Percentiles rank a stretch among this genome's conserved stretches.
Evolutionary conservation across 2,113 vertebrate species (phyloP).

Genomic region (Takifugu flavidus): DNA sequence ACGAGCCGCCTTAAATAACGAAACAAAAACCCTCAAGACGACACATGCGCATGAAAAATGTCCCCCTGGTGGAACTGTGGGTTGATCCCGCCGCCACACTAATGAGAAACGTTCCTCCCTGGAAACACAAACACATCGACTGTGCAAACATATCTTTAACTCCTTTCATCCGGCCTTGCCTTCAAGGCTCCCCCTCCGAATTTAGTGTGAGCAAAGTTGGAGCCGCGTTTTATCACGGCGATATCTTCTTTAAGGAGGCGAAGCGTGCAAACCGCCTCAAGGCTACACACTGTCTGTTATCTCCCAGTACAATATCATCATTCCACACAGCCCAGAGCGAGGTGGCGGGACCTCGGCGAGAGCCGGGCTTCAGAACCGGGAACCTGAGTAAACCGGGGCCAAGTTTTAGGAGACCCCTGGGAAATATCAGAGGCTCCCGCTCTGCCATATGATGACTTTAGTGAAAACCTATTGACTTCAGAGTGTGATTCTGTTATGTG

Average conservation of each 20-base stretch:
- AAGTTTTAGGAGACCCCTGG: slow-evolving; percentile 48
- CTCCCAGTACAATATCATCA: slow-evolving; percentile 66
- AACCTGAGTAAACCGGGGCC: slow-evolving; percentile 56
- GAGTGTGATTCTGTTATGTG: neutral
- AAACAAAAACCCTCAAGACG: slow-evolving; percentile 22
- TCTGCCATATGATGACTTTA: slow-evolving; percentile 39
- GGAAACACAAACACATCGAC: slow-evolving; percentile 23
- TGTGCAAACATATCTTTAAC: slow-evolving; percentile 56
- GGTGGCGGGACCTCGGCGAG: slow-evolving; percentile 58
- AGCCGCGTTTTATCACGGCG: slow-evolving; percentile 57
- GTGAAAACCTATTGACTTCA: slow-evolving; percentile 47
- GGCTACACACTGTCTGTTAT: slow-evolving; percentile 70
- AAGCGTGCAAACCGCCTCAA: slow-evolving; percentile 64
- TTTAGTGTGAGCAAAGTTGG: slow-evolving; percentile 48
- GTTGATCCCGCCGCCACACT: slow-evolving; percentile 25
- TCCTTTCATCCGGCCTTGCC: slow-evolving; percentile 58
- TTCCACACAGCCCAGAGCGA: slow-evolving; percentile 63
- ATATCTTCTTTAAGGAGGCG: slow-evolving; percentile 70
- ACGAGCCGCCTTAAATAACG: slow-evolving; percentile 8
- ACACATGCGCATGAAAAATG: slow-evolving; percentile 13
- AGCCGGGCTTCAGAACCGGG: slow-evolving; percentile 46
- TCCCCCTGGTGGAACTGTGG: slow-evolving; percentile 20
- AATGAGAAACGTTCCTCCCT: slow-evolving; percentile 43
- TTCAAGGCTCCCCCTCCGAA: slow-evolving; percentile 63
- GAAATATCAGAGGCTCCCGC: slow-evolving; percentile 45